phyloP scores from a whole-genome alignment of 2,797 vertebrate genomes.

The Enteromius mattozi region DNA sequence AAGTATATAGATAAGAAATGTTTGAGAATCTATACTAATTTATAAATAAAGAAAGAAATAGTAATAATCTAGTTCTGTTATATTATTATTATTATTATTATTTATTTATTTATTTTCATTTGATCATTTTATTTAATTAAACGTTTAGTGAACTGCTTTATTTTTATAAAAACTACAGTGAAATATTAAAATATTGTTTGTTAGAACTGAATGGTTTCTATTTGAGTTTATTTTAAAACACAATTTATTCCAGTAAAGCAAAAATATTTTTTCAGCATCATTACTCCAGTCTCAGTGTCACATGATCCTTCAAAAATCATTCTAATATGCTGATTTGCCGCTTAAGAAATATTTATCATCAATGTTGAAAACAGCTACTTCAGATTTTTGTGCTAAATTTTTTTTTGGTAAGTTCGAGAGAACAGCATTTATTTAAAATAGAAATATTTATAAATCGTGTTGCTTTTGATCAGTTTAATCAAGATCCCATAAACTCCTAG shows the following conservation, averaged over 20 bases:
- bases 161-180: background rate
- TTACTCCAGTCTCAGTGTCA: background rate
- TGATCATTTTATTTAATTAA: background rate
- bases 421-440: background rate
- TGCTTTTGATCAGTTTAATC: background rate
- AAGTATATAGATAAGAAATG: background rate
- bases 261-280: background rate
- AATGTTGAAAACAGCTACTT: background rate
- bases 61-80: background rate
- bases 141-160: background rate
- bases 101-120: no score
- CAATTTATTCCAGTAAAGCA: background rate
- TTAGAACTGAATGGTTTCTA: background rate
- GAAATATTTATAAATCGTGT: background rate
- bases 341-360: background rate
- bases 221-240: background rate
- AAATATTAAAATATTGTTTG: background rate
- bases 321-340: background rate
- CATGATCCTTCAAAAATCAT: background rate
- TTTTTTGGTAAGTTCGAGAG: background rate
- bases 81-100: no score
- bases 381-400: background rate
- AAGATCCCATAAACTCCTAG: slow-evolving; percentile 53
- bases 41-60: background rate
- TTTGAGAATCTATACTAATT: background rate